Conservation (phyloP, 2,113 vertebrate genomes). For the Kobus ellipsiprymnus region DNA sequence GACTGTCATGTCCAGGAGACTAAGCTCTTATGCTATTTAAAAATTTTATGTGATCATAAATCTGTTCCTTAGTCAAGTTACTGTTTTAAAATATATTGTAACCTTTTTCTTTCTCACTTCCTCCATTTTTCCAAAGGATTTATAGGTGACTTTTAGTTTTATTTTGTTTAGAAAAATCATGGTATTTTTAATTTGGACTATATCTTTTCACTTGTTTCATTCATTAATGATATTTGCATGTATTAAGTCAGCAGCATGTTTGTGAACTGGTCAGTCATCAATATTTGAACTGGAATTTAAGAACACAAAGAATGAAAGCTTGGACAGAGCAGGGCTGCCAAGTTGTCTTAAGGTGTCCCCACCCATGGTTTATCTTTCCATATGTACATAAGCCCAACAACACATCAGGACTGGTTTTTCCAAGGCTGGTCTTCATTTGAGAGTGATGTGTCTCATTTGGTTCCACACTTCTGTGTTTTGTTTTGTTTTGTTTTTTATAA, state of each 20-base stretch:
- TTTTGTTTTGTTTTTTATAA: not conserved
- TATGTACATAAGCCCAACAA: not conserved
- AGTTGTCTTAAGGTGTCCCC: not conserved
- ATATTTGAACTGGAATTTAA: not conserved
- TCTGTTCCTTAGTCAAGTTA: slow-evolving; percentile 56
- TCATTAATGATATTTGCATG: not conserved
- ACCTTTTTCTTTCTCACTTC: slow-evolving; percentile 41
- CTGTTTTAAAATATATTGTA: slow-evolving; percentile 51
- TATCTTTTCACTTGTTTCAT: not conserved
- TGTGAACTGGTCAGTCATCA: not conserved
- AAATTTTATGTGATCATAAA: slow-evolving; percentile 70
- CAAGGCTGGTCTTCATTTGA: not conserved
- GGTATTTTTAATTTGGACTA: not conserved
- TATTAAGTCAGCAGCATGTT: not conserved
- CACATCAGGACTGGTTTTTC: not conserved
- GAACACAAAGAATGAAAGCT: not conserved
- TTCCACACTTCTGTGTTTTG: not conserved
- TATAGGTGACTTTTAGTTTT: not conserved
- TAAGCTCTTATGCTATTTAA: slow-evolving; percentile 39
- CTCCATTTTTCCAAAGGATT: not conserved
- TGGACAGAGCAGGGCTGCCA: not conserved
- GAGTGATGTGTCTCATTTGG: not conserved
- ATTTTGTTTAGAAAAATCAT: slow-evolving; percentile 23
- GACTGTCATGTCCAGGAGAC: slow-evolving; percentile 45
- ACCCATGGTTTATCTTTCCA: not conserved